phyloP scores from a whole-genome alignment of 2,113 vertebrate species.

The Alexandromys fortis region DNA sequence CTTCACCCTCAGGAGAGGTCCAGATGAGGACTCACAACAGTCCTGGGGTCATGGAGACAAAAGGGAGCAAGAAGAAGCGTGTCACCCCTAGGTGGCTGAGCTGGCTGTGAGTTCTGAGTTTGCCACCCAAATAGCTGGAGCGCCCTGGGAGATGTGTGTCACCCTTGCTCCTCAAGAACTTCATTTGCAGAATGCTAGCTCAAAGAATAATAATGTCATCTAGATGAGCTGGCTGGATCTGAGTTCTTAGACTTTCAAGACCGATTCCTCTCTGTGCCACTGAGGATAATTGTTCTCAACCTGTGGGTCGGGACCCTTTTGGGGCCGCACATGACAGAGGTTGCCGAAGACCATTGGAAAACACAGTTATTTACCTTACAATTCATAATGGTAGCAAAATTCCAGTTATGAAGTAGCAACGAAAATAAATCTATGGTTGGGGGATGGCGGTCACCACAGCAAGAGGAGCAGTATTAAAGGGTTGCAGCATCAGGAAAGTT shows the following conservation, averaged over 20 bases:
- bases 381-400: background rate
- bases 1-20: background rate
- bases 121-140: background rate
- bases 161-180: background rate
- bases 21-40: background rate
- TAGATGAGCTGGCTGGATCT: background rate
- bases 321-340: background rate
- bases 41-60: background rate
- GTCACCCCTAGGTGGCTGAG: background rate
- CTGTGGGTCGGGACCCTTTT: background rate
- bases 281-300: background rate
- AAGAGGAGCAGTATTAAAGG: background rate
- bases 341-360: background rate
- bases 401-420: background rate
- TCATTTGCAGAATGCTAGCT: background rate
- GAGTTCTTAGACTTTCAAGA: background rate
- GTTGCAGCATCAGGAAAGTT: background rate
- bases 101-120: background rate
- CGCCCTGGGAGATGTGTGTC: background rate
- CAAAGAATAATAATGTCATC: background rate
- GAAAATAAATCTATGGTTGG: background rate
- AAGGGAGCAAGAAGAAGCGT: too few species aligned
- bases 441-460: background rate
- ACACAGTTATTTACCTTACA: background rate
- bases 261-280: background rate